Evolutionary conservation across 2,888 invertebrate species (phyloP), one percentile per base, ranked within the genome.

Genomic region (Pseudococcus jackbeardsleyi): DNA sequence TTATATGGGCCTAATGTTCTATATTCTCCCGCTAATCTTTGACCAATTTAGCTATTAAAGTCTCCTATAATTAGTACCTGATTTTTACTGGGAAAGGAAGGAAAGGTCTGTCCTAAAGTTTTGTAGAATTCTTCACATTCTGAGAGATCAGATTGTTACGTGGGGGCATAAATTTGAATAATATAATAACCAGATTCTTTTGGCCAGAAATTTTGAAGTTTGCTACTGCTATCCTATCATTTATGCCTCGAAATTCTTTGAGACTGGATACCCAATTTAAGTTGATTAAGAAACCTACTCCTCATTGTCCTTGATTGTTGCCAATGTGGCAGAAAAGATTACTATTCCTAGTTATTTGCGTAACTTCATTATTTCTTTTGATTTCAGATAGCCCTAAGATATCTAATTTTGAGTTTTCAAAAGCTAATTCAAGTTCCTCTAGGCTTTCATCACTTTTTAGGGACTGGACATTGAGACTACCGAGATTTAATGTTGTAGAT

Each of bases 331-430:
- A 88, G 6, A 88, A 33, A 2, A 88, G 22, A 26, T 84, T 72
- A 0, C 64, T 46, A 22, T 59, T 64, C 0, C 22, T 88, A 46
- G 50, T 84, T 19, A 39, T 15, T 33, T 64, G 26, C 4, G 46
- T 88, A 7, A 19, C 15, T n/a, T 84, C 85, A 1, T 15, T 15
- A 7, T 85, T 39, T 42, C 88, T 59, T 50, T 68, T 26, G 0
- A 88, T 33, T 39, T 88, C 88, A 22, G 59, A 59, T 17, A 88
- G 26, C 0, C 88, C 88, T 1, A 88, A 46, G 42, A 88, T 88
- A 48, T 85, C 93, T 92, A 93, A 93, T 89, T 93, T 72, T 26
- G 26, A 26, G 5, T 50, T 92, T 92, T 89, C 92, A 91, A 92
- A 89, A 92, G 54, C 50, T 22, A 15, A 4, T 54, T 85, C 85